phyloP scores from a whole-genome alignment of 2,113 vertebrate genomes.

The Acanthochromis polyacanthus region DNA sequence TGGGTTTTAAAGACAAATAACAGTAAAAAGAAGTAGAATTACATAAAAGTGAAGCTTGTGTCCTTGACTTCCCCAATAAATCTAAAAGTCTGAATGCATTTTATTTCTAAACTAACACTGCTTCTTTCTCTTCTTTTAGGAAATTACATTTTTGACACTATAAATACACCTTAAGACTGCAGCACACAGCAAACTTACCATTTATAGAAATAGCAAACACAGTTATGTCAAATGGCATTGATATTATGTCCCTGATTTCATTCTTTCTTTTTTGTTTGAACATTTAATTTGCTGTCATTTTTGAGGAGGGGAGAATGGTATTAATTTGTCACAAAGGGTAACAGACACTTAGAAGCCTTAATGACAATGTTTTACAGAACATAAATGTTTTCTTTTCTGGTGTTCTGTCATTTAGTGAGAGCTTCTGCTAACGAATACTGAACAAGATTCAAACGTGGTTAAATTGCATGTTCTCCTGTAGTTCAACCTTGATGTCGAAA shows the following conservation, averaged over 20 bases:
- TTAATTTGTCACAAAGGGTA: slow-evolving; percentile 48
- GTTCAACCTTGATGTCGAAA: slow-evolving; percentile 5
- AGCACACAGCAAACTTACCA: too few species aligned
- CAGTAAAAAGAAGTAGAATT: too few species aligned
- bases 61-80: too few species aligned
- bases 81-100: too few species aligned
- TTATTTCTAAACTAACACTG: too few species aligned
- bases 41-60: too few species aligned
- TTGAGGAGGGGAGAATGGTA: background rate
- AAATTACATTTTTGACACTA: too few species aligned
- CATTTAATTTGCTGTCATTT: slow-evolving; percentile 24
- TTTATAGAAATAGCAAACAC: background rate
- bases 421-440: slow-evolving; percentile 13
- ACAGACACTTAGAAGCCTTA: slow-evolving; percentile 37
- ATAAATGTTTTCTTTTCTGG: slow-evolving; percentile 5
- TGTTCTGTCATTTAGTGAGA: slow-evolving; percentile 34
- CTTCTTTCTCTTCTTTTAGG: too few species aligned
- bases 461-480: slow-evolving; percentile 47
- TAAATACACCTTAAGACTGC: background rate
- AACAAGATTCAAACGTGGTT: slow-evolving; percentile 21
- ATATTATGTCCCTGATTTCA: slow-evolving; percentile 15
- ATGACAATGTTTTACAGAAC: slow-evolving; percentile 37
- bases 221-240: background rate
- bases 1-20: too few species aligned
- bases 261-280: slow-evolving; percentile 12